Percentiles rank a stretch among this genome's conserved stretches.
phyloP scores from a whole-genome alignment of 2,113 vertebrate genomes.

The Astatotilapia flaviijosephi region DNA sequence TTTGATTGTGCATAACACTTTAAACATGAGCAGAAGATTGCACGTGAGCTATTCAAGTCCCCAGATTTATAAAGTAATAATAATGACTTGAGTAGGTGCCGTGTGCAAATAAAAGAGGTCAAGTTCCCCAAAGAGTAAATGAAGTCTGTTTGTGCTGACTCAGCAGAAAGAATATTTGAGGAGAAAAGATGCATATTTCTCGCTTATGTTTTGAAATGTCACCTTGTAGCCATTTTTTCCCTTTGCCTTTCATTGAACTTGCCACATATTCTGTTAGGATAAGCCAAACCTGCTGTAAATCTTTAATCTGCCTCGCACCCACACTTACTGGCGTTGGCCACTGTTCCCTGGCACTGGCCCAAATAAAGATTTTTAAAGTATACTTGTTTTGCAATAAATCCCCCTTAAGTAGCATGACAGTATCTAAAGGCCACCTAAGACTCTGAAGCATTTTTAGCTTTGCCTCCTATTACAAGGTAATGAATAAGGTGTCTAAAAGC shows the following conservation, averaged over 20 bases:
- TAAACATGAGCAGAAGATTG: neutral
- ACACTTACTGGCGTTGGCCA: conserved; percentile 1
- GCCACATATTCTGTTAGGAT: neutral
- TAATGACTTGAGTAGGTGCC: neutral
- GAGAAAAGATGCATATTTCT: neutral
- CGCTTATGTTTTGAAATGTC: neutral
- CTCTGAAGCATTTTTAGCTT: conserved; percentile 27
- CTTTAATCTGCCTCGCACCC: neutral
- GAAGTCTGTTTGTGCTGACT: neutral
- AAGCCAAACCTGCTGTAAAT: neutral
- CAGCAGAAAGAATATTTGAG: neutral
- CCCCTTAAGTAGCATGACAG: conserved; percentile 53
- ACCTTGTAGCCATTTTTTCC: neutral
- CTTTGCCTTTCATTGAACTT: conserved; percentile 23
- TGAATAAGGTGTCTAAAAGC: conserved; percentile 48
- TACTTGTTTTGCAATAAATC: conserved; percentile 61
- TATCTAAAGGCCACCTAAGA: conserved; percentile 58
- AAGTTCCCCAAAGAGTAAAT: neutral
- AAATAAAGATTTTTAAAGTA: conserved; percentile 57
- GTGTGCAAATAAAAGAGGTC: neutral
- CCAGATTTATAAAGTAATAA: neutral
- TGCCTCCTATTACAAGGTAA: conserved; percentile 19
- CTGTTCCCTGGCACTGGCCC: conserved; percentile 35
- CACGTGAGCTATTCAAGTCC: neutral
- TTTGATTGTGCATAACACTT: neutral